Percentiles rank a stretch among this genome's conserved stretches.
Evolutionary conservation across 2,113 vertebrate genomes (phyloP).

Genomic region (Pelvicachromis taeniatus): DNA sequence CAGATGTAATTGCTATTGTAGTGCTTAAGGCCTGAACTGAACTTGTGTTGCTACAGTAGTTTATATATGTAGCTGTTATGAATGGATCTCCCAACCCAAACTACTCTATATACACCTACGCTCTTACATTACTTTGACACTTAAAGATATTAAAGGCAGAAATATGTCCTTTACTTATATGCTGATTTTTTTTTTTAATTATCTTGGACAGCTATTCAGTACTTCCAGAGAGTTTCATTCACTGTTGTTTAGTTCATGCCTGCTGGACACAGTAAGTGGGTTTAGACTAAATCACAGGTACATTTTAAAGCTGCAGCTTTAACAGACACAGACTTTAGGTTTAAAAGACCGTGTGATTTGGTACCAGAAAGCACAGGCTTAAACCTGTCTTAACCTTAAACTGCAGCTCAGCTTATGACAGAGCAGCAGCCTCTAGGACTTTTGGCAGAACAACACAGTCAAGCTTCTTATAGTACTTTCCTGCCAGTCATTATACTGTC

Average conservation of each 20-base stretch:
- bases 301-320: background rate
- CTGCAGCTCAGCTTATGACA: background rate
- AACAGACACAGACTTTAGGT: background rate
- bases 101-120: background rate
- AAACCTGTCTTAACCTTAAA: slow-evolving; percentile 14
- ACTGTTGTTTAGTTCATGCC: background rate
- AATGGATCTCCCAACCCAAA: background rate
- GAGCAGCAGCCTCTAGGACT: background rate
- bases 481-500: background rate
- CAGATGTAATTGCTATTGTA: background rate
- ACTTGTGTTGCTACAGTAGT: background rate
- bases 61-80: background rate
- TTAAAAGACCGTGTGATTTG: background rate
- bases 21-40: background rate
- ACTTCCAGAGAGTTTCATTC: background rate
- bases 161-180: background rate
- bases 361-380: background rate
- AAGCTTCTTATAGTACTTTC: background rate
- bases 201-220: background rate
- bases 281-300: background rate
- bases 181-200: background rate
- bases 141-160: background rate
- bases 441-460: background rate
- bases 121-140: background rate
- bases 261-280: background rate